A percentile compares a stretch with the other conserved stretches of the same genome.
These are phyloP conservation scores for Lytechinus variegatus DNA, from an alignment of 35 echinoderm and acorn worm genomes.

Conservation along the genomic window DNA sequence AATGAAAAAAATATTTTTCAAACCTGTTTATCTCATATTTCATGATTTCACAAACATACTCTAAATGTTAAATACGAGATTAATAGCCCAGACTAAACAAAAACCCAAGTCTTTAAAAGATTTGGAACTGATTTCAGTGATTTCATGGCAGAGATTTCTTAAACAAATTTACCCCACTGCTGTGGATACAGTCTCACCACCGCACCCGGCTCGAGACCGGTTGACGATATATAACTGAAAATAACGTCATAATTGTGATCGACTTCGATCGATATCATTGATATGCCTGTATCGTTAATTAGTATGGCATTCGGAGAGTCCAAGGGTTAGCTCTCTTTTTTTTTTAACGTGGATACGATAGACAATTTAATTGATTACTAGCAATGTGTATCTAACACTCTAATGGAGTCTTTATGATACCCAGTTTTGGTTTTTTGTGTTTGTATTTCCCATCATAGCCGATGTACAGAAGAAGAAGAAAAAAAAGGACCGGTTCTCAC, in stretches of 20 bases:
- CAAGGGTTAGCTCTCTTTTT: not conserved
- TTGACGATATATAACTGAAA: too few species aligned
- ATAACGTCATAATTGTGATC: too few species aligned
- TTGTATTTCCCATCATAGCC: slow-evolving; percentile 15
- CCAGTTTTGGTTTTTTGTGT: not conserved
- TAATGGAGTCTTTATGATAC: slow-evolving; percentile 18
- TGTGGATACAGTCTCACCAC: too few species aligned
- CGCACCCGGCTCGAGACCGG: too few species aligned
- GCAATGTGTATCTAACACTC: not conserved
- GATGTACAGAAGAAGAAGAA: not conserved
- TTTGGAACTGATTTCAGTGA: not conserved
- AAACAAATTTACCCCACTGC: not conserved
- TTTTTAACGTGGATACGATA: not conserved
- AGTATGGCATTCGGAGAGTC: not conserved
- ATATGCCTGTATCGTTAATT: not conserved
- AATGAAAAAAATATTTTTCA: not conserved
- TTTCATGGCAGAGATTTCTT: not conserved
- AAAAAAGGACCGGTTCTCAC: not conserved
- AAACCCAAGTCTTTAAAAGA: not conserved
- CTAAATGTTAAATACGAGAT: not conserved
- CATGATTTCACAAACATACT: not conserved
- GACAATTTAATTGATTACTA: not conserved
- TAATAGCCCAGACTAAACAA: not conserved
- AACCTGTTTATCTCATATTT: not conserved
- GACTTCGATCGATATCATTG: too few species aligned